Evolutionary conservation across 1,140 invertebrate genomes (phyloP), one percentile per base, ranked within the genome.

Genomic region (Mactra quadrangularis): DNA sequence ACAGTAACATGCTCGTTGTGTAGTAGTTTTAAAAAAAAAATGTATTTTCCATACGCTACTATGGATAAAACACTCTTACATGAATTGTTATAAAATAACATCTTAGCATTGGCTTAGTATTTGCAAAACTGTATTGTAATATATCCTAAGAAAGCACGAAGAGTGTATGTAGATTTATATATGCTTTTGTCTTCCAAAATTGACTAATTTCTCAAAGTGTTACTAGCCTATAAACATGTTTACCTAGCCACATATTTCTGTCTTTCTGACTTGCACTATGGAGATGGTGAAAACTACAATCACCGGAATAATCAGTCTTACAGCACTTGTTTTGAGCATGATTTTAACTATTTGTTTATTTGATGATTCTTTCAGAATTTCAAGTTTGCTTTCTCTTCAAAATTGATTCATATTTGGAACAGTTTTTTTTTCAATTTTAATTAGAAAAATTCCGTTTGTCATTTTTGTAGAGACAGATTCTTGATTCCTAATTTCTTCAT

Each of bases 31-130:
- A 11, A 29, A 68, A 68, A n/a, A 29, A 9, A 47, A 31, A 27
- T 68, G 41, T 68, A 68, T 50, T 52, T 13, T 62, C 31, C 35
- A 9, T 62, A 31, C 35, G n/a, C n/a, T n/a, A n/a, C n/a, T n/a
- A n/a, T n/a, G n/a, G n/a, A n/a, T n/a, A n/a, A n/a, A n/a, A n/a
- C n/a, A n/a, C n/a, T n/a, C n/a, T n/a, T n/a, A n/a, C n/a, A n/a
- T n/a, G n/a, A n/a, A n/a, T 68, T 41, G 15, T 41, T 41, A 41
- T 41, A 41, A 41, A 41, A 41, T 15, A 41, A 41, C 15, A 68
- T 41, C 64, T 47, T 68, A 68, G 64, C 64, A 68, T 68, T 25
- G 29, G 64, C 64, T 68, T 68, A 68, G 64, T 68, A 41, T 50
- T 31, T 50, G 64, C 64, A 68, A 41, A 47, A 68, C 47, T 68